A percentile compares a stretch with the other conserved stretches of the same genome.
phyloP scores from a whole-genome alignment of 2,113 vertebrate genomes.

The Lophura nycthemera region DNA sequence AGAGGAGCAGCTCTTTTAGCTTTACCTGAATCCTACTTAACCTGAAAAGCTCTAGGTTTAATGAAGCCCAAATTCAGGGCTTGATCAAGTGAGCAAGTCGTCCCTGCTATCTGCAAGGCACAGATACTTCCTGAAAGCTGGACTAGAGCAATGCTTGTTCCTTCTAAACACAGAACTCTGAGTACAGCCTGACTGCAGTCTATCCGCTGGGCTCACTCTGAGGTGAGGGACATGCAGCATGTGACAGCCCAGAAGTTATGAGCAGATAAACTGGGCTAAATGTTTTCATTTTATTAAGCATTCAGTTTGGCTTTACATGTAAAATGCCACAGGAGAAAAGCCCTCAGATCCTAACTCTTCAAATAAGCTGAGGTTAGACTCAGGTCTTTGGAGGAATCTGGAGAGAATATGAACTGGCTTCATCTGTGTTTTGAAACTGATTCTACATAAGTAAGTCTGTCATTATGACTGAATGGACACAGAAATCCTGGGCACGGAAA shows the following conservation, averaged over 20 bases:
- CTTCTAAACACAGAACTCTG: neutral
- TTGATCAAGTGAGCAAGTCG: neutral
- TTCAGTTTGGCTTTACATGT: neutral
- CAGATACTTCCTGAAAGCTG: neutral
- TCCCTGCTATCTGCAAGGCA: neutral
- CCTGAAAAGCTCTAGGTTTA: neutral
- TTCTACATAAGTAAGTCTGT: neutral
- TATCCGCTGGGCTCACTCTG: neutral
- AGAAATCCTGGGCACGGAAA: slow-evolving; percentile 5
- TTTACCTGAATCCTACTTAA: neutral
- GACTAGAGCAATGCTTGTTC: neutral
- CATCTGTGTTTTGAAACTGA: neutral
- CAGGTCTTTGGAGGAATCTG: neutral
- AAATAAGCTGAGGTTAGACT: neutral
- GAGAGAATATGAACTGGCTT: neutral
- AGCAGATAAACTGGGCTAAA: neutral
- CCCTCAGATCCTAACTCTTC: neutral
- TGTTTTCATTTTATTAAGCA: neutral
- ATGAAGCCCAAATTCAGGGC: neutral
- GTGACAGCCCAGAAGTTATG: neutral
- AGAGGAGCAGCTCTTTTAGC: neutral
- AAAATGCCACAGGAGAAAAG: slow-evolving; percentile 13
- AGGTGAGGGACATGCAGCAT: neutral
- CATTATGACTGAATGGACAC: neutral
- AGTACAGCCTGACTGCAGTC: neutral